These are phyloP conservation scores for Bombus consobrinus DNA, from an alignment of 1,140 invertebrate species.

Conservation along the genomic window DNA sequence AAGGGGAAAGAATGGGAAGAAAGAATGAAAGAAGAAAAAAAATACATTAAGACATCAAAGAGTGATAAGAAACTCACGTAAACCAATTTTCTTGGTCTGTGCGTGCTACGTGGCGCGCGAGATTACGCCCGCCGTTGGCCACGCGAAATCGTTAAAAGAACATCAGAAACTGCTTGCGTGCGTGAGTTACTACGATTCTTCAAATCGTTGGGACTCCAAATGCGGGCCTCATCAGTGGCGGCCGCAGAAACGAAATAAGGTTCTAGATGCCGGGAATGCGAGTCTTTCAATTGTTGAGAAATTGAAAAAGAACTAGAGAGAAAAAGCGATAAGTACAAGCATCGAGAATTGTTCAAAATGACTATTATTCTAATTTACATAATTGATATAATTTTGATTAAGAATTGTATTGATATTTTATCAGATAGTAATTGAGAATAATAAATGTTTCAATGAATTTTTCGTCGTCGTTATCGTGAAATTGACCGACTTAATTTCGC, in stretches of 20 bases:
- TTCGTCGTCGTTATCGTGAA: no score
- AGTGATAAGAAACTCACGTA: slow-evolving; percentile 36
- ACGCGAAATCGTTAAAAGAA: slow-evolving; percentile 55
- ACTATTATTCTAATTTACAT: no score
- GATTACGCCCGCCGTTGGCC: slow-evolving; percentile 26
- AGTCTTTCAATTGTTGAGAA: background rate
- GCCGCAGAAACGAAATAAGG: slow-evolving; percentile 7
- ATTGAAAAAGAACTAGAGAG: background rate
- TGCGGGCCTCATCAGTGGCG: background rate
- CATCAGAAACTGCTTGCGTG: slow-evolving; percentile 52
- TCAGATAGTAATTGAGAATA: no score
- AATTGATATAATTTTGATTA: no score
- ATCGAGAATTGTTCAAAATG: no score
- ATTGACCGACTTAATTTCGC: background rate
- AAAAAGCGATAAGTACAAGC: background rate
- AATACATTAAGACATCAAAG: slow-evolving; percentile 46
- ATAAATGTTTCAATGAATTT: background rate
- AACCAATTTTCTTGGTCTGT: slow-evolving; percentile 36
- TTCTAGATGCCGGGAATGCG: background rate
- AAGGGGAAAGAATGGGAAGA: background rate
- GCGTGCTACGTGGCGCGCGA: background rate
- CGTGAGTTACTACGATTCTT: slow-evolving; percentile 40
- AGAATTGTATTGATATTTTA: no score
- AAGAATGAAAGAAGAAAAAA: background rate
- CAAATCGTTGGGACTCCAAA: background rate